Conservation (phyloP, 2,888 invertebrate genomes). For the Platycnemis pennipes region DNA sequence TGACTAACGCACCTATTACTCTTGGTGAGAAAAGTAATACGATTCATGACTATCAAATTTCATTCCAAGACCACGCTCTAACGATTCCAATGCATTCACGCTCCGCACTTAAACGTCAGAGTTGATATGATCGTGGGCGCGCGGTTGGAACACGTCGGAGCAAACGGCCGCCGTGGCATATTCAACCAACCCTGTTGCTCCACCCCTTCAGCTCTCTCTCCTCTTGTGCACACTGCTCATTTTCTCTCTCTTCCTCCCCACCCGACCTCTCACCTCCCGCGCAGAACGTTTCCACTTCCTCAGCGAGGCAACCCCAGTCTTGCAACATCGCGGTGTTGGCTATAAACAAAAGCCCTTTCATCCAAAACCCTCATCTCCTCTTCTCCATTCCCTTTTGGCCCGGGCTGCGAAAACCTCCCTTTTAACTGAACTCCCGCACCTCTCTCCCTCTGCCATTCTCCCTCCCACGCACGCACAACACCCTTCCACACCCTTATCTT, state of each 20-base stretch:
- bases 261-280: background rate
- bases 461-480: no score
- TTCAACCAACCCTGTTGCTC: background rate
- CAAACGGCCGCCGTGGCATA: no score
- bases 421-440: background rate
- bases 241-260: background rate
- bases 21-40: no score
- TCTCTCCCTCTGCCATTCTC: background rate
- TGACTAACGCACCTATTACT: no score
- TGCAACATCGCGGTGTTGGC: background rate
- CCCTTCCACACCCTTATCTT: background rate
- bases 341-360: constrained; percentile 18
- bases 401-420: background rate
- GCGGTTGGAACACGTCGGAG: no score
- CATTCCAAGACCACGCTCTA: background rate
- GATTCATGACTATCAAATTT: no score
- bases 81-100: no score
- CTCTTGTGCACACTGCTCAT: background rate
- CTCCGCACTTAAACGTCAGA: background rate
- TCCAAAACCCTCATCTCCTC: background rate
- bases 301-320: background rate
- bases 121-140: no score
- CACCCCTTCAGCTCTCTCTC: background rate
- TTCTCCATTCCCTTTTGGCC: background rate
- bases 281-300: background rate